These are phyloP conservation scores for Chlamydotis undulata DNA, from an alignment of 2,113 vertebrate genomes.

Conservation along the genomic window DNA sequence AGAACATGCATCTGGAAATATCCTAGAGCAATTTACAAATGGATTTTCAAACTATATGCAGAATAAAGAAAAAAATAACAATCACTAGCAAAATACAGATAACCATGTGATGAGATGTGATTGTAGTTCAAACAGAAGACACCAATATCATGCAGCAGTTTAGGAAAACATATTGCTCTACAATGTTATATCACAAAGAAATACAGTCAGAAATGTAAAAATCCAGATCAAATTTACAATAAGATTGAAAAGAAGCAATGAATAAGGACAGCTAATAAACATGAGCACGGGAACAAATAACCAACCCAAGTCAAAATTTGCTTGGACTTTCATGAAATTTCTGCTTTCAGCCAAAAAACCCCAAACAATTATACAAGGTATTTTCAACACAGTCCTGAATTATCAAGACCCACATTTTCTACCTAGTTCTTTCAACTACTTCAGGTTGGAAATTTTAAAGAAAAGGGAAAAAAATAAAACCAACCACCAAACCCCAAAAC, in stretches of 20 bases:
- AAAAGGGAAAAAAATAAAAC: not conserved
- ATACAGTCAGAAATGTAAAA: not conserved
- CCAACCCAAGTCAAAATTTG: not conserved
- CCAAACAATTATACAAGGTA: not conserved
- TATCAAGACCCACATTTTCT: not conserved
- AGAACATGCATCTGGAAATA: not conserved
- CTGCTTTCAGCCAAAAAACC: not conserved
- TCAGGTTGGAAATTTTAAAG: not conserved
- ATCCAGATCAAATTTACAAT: not conserved
- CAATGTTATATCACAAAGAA: not conserved
- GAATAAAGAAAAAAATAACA: not conserved
- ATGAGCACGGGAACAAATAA: not conserved
- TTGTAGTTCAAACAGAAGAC: not conserved
- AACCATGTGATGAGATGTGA: not conserved
- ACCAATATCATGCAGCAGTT: not conserved
- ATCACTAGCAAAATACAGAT: not conserved
- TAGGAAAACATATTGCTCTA: not conserved
- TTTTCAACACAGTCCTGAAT: not conserved
- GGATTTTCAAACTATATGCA: not conserved
- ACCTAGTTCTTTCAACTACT: not conserved
- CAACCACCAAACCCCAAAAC: accelerated
- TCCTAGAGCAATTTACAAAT: not conserved
- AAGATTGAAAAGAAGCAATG: not conserved
- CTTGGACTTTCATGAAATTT: not conserved
- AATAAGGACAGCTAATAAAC: not conserved